Percentiles rank a stretch among this genome's conserved stretches.
Conservation (phyloP, 2,888 invertebrate genomes). For the Philonicus albiceps region DNA sequence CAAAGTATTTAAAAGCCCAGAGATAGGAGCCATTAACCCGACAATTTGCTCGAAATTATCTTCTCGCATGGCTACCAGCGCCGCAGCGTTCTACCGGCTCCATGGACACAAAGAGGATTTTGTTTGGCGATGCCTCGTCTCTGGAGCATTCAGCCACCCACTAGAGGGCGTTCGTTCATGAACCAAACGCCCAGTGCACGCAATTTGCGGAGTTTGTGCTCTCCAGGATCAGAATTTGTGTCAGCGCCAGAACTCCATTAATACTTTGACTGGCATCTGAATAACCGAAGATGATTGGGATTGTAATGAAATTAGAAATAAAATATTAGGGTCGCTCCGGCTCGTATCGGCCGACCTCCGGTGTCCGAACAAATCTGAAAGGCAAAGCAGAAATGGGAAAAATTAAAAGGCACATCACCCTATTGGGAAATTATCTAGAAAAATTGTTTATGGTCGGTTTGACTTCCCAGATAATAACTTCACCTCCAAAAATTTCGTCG, state of each 20-base stretch:
- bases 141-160: background rate
- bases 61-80: background rate
- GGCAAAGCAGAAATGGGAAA: background rate
- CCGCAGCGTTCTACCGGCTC: background rate
- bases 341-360: background rate
- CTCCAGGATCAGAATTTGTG: background rate
- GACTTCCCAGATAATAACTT: conserved; percentile 12
- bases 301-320: conserved; percentile 6
- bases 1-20: background rate
- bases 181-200: background rate
- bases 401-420: conserved; percentile 27
- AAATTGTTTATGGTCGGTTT: conserved; percentile 21
- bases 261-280: conserved; percentile 19
- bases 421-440: conserved; percentile 8
- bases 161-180: background rate
- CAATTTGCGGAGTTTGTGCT: background rate
- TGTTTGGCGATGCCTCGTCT: background rate
- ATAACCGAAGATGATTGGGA: conserved; percentile 5
- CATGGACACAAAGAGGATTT: background rate
- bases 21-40: background rate
- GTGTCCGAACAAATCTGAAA: background rate
- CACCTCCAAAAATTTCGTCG: background rate
- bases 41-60: conserved; percentile 18
- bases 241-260: conserved; percentile 8
- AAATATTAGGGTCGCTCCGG: background rate